phyloP scores from a whole-genome alignment of 1,140 invertebrate genomes.

The Drosophila willistoni region DNA sequence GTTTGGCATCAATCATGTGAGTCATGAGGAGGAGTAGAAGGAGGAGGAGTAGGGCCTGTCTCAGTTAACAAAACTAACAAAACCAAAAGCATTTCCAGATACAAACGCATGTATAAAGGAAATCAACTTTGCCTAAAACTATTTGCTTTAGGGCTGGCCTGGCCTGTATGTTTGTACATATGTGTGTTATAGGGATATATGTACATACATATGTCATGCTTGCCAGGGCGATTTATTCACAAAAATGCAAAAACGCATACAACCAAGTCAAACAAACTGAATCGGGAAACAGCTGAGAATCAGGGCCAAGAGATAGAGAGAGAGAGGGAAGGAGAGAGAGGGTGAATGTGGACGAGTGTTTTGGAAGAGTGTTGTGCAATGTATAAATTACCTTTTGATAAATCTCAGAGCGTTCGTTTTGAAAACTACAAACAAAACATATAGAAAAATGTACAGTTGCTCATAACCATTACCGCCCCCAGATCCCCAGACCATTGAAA shows the following conservation, averaged over 20 bases:
- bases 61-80: background rate
- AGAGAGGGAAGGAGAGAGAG: background rate
- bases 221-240: slow-evolving; percentile 79
- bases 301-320: no score
- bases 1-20: background rate
- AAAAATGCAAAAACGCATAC: slow-evolving; percentile 35
- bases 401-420: slow-evolving; percentile 61
- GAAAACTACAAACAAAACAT: slow-evolving; percentile 51
- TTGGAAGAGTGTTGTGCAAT: slow-evolving; percentile 33
- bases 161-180: background rate
- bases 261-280: slow-evolving; percentile 56
- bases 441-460: slow-evolving; percentile 62
- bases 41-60: background rate
- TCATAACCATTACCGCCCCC: background rate
- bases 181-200: background rate
- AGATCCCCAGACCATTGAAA: background rate
- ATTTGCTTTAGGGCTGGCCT: slow-evolving; percentile 6
- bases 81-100: slow-evolving; percentile 1
- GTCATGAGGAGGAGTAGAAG: no score
- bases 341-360: background rate
- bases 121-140: slow-evolving; percentile 11
- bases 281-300: slow-evolving; percentile 9
- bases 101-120: background rate
- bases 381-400: slow-evolving; percentile 83
- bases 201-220: slow-evolving; percentile 63